Evolutionary conservation across 2,888 invertebrate species (phyloP).

Genomic region (Himalopsyche japonica): DNA sequence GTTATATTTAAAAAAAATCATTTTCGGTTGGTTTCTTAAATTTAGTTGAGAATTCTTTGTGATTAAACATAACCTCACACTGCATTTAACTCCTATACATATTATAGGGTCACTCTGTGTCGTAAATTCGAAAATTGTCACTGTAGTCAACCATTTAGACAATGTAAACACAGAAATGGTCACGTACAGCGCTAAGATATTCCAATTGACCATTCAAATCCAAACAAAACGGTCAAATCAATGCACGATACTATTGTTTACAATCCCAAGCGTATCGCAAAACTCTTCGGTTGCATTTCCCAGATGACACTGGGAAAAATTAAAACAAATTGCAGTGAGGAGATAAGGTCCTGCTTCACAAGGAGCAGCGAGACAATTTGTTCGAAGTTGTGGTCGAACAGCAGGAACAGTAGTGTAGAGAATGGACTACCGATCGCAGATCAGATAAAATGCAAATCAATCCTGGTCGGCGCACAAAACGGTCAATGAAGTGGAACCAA

Average conservation of each 20-base stretch:
- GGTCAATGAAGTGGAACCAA: not conserved
- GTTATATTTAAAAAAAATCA: too few relatives aligned
- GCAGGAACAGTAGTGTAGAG: not conserved
- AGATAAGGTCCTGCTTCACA: not conserved
- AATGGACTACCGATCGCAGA: not conserved
- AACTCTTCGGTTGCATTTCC: not conserved
- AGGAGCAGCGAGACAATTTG: constrained; percentile 13
- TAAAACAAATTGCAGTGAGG: not conserved
- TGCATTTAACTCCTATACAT: too few relatives aligned
- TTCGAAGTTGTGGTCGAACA: not conserved
- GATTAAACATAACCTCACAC: too few relatives aligned
- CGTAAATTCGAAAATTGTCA: not conserved
- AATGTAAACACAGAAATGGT: not conserved
- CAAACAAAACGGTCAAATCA: not conserved
- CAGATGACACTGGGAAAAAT: constrained; percentile 6
- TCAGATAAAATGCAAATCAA: constrained; percentile 36
- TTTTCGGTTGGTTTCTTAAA: too few relatives aligned
- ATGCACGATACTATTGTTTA: not conserved
- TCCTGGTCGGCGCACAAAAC: not conserved
- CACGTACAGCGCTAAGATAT: not conserved
- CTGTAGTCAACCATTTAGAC: not conserved
- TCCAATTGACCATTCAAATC: not conserved
- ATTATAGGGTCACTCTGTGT: too few relatives aligned
- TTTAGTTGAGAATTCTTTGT: too few relatives aligned
- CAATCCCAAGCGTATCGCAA: not conserved